A percentile compares a stretch with the other conserved stretches of the same genome.
Evolutionary conservation across 2,888 invertebrate species (phyloP).

Genomic region (Thymelicus acteon): DNA sequence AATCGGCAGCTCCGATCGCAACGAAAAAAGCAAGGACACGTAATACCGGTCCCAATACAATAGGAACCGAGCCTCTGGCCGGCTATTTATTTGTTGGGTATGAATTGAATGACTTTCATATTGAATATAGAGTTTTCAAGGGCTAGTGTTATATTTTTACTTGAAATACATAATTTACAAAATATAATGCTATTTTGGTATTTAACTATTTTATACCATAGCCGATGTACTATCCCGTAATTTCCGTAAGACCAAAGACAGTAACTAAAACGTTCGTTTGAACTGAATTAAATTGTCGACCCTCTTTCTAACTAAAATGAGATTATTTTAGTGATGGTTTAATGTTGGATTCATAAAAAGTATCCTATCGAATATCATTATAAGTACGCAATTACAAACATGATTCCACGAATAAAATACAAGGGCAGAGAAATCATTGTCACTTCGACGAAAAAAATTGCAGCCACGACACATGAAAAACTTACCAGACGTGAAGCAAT

Average conservation of each 20-base stretch:
- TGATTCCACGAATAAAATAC: conserved; percentile 5
- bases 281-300: too few species aligned
- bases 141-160: not conserved
- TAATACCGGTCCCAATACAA: conserved; percentile 63
- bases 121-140: not conserved
- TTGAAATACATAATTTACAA: not conserved
- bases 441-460: conserved; percentile 48
- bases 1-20: conserved; percentile 45
- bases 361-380: too few species aligned
- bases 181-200: too few species aligned
- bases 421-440: conserved; percentile 24
- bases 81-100: conserved; percentile 10
- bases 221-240: too few species aligned
- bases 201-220: too few species aligned
- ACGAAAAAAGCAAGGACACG: conserved; percentile 60
- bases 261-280: too few species aligned
- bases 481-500: conserved; percentile 46
- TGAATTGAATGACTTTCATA: conserved; percentile 7
- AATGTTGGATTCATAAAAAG: too few species aligned
- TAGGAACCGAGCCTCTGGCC: conserved; percentile 39
- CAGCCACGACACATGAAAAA: conserved; percentile 46
- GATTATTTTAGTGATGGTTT: too few species aligned
- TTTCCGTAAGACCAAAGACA: too few species aligned
- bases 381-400: not conserved
- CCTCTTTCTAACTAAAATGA: too few species aligned